Evolutionary conservation across 2,888 invertebrate species (phyloP), one percentile per base, ranked within the genome.

Genomic region (Ptychoptera contaminata): DNA sequence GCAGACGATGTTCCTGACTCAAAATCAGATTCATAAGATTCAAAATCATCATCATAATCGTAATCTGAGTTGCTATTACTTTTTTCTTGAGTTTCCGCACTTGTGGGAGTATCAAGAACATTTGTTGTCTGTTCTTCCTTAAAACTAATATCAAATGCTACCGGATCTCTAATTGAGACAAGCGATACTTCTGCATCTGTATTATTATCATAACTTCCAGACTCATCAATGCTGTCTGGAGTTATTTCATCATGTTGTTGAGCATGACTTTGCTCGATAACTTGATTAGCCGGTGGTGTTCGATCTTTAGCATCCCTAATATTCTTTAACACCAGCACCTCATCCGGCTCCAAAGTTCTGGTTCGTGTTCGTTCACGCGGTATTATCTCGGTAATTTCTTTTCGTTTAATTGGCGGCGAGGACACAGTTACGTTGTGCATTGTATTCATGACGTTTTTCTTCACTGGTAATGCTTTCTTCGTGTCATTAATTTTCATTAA

Each of bases 21-120:
- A 52, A 73, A 73, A 56, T 73, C 73, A 2, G 72, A 72, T 54
- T 71, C 72, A 52, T 73, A 73, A 0, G 72, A 71, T 48, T 73
- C 72, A 53, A 73, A 73, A 54, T 73, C 73, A 53, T 72, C 72
- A 38, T 72, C 71, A 50, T 72, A 72, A 14, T 63, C 58, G 29
- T 52, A 43, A 34, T 56, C 54, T 1, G 50, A 9, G 40, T 44
- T 10, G 8, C 16, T 2, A 12, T 34, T 36, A 8, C 16, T 10
- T 23, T 51, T 45, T 6, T 31, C 16, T 2, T 35, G 11, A 4
- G 50, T 52, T 15, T 6, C 1, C 11, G 36, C 10, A 32, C 32
- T n/a, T 43, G 29, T 8, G 23, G 34, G 23, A 23, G 30, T 42
- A 39, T 30, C 40, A 30, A 23, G 42, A 3, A 12, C 34, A 34